These are phyloP conservation scores for Misgurnus mizolepis DNA, from an alignment of 2,113 vertebrate genomes.

Conservation along the genomic window DNA sequence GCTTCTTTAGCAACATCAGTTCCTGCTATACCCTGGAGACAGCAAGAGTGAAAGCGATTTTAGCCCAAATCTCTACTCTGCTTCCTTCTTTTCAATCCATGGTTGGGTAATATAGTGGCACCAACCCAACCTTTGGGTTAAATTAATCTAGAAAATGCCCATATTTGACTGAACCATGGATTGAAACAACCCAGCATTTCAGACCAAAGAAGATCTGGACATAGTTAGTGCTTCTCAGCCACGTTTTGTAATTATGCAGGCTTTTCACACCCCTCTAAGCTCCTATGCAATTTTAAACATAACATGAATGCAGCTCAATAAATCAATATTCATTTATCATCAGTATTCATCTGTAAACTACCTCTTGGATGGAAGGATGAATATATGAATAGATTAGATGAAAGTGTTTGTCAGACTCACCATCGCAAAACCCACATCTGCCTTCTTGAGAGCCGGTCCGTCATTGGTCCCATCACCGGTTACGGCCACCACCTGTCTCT, in stretches of 20 bases:
- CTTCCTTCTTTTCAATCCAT: no score
- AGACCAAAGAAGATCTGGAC: no score
- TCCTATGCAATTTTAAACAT: background rate
- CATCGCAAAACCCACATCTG: constrained; percentile 92
- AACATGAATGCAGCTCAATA: constrained; percentile 5
- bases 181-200: no score
- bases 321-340: constrained; percentile 14
- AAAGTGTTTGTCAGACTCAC: constrained; percentile 67
- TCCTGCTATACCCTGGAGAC: constrained; percentile 84
- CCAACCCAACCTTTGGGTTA: no score
- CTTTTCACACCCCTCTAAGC: no score
- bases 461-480: constrained; percentile 93
- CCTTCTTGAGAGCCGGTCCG: constrained; percentile 89
- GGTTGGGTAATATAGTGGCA: no score
- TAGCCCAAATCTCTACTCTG: background rate
- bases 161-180: no score
- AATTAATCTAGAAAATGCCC: no score
- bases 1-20: constrained; percentile 93
- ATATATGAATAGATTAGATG: constrained; percentile 23
- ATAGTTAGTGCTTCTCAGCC: no score
- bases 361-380: constrained; percentile 1
- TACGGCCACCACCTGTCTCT: constrained; percentile 89
- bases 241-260: no score
- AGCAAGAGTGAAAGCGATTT: constrained; percentile 12
- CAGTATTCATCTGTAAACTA: constrained; percentile 16